These are phyloP conservation scores for Pseudopleuronectes americanus DNA, from an alignment of 2,797 vertebrate species.

Conservation along the genomic window DNA sequence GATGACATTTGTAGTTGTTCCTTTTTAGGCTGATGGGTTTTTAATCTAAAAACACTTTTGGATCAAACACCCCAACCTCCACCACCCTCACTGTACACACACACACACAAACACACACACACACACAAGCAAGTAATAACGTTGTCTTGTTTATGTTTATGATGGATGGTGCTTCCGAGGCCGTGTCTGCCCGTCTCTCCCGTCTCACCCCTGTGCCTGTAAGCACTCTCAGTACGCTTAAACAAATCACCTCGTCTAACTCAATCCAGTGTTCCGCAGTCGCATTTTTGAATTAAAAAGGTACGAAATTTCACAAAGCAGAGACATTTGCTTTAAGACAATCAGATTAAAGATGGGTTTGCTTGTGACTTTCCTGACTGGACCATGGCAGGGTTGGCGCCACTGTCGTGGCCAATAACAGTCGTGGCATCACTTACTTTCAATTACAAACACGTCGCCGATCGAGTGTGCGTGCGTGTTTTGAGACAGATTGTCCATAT, in stretches of 20 bases:
- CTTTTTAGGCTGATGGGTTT: conserved; percentile 48
- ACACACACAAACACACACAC: conserved; percentile 38
- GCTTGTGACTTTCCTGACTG: conserved; percentile 44
- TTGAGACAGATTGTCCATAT: conserved; percentile 18
- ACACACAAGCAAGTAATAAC: conserved; percentile 63
- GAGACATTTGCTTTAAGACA: conserved; percentile 78
- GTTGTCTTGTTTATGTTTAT: conserved; percentile 81
- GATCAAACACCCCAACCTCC: conserved; percentile 41
- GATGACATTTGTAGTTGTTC: conserved; percentile 31
- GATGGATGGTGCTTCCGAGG: conserved; percentile 75
- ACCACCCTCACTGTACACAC: conserved; percentile 12
- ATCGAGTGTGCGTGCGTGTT: conserved; percentile 10
- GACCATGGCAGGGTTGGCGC: conserved; percentile 66
- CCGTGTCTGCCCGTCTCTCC: conserved; percentile 57
- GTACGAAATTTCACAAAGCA: conserved; percentile 80
- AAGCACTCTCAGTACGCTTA: conserved; percentile 68
- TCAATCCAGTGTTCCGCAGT: conserved; percentile 74
- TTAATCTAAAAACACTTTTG: conserved; percentile 47
- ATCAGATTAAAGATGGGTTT: conserved; percentile 74
- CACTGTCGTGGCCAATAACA: conserved; percentile 69
- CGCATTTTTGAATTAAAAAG: conserved; percentile 84
- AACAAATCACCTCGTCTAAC: conserved; percentile 80
- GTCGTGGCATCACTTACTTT: conserved; percentile 41
- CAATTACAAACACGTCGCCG: conserved; percentile 27
- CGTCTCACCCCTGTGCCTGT: conserved; percentile 54